These are phyloP conservation scores for Carettochelys insculpta DNA, from an alignment of 2,113 vertebrate genomes.

Conservation along the genomic window DNA sequence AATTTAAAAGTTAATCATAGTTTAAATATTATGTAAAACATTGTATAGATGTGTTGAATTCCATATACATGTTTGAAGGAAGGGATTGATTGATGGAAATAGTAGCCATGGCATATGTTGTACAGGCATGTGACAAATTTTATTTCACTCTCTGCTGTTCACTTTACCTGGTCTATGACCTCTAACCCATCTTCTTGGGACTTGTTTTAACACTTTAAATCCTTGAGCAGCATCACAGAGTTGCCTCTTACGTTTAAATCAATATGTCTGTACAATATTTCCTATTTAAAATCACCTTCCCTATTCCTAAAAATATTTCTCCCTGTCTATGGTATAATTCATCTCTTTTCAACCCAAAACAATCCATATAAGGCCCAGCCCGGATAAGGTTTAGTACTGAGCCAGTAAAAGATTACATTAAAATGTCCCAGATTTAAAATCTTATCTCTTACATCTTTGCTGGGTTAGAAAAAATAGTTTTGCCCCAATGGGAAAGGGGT, in stretches of 20 bases:
- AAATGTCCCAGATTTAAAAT: not conserved
- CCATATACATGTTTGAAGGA: not conserved
- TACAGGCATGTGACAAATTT: not conserved
- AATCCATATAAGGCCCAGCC: not conserved
- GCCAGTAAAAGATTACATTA: not conserved
- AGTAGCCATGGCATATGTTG: not conserved
- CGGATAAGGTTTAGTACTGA: not conserved
- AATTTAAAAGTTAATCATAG: not conserved
- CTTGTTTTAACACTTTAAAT: not conserved
- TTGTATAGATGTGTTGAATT: not conserved
- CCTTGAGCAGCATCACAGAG: too few relatives aligned
- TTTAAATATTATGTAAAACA: not conserved
- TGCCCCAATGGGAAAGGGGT: not conserved
- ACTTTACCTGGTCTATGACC: not conserved
- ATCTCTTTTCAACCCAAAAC: not conserved
- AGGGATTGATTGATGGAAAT: not conserved
- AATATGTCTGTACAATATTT: not conserved
- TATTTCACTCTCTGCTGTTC: not conserved
- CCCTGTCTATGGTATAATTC: not conserved
- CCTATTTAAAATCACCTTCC: too few relatives aligned
- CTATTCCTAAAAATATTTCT: not conserved
- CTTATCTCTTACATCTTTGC: not conserved
- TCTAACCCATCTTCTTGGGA: not conserved
- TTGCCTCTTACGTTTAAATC: not conserved
- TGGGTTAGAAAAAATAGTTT: not conserved